These are phyloP conservation scores for Laupala kohalensis DNA, from an alignment of 1,140 invertebrate genomes.

Conservation along the genomic window DNA sequence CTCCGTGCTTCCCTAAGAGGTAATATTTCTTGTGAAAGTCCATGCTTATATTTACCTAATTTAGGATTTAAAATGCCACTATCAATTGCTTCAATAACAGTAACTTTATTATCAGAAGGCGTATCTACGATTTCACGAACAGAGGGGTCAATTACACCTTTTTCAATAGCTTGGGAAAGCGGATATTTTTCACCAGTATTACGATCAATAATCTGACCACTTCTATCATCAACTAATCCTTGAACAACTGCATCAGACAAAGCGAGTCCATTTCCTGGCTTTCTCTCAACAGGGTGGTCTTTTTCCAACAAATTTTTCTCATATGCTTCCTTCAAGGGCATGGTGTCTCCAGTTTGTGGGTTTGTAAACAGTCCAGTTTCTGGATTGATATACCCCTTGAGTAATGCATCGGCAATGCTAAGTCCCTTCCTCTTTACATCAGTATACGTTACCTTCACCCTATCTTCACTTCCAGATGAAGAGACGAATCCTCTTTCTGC, in stretches of 20 bases:
- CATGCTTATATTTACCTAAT: constrained; percentile 63
- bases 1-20: constrained; percentile 65
- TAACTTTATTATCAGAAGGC: constrained; percentile 61
- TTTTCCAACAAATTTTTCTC: constrained; percentile 7
- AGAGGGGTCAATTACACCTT: constrained; percentile 59
- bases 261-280: constrained; percentile 38
- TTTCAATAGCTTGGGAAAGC: constrained; percentile 63
- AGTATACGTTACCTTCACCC: constrained; percentile 59
- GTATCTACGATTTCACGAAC: constrained; percentile 70
- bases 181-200: constrained; percentile 67
- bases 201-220: constrained; percentile 66
- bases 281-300: constrained; percentile 1
- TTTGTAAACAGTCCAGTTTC: constrained; percentile 30
- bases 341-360: constrained; percentile 33
- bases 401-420: constrained; percentile 63
- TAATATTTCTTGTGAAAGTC: constrained; percentile 55
- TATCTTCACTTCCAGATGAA: constrained; percentile 45
- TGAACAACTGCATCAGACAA: constrained; percentile 69
- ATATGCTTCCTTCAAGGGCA: constrained; percentile 34
- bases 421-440: constrained; percentile 35
- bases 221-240: constrained; percentile 59
- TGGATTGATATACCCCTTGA: constrained; percentile 62
- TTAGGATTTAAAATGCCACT: constrained; percentile 63
- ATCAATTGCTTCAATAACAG: constrained; percentile 62
- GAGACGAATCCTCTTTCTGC: constrained; percentile 54